Evolutionary conservation across 2,888 invertebrate genomes (phyloP).

Genomic region (Rotaria socialis): DNA sequence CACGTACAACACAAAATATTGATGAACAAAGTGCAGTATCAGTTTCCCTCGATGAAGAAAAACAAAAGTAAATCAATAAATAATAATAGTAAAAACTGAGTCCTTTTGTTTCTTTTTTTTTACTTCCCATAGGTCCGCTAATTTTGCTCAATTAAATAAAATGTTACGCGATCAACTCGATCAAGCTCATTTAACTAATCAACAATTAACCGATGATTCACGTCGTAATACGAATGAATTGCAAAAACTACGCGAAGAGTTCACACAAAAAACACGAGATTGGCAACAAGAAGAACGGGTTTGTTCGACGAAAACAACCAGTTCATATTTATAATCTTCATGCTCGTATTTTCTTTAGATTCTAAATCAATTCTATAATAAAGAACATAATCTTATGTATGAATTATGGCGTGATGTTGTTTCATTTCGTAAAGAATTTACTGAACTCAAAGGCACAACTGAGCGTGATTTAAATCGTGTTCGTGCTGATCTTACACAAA

Average conservation of each 20-base stretch:
- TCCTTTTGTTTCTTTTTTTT: not conserved
- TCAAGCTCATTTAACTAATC: slow-evolving; percentile 84
- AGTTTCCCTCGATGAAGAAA: slow-evolving; percentile 78
- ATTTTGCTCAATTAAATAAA: slow-evolving; percentile 74
- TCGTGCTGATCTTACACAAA: slow-evolving; percentile 67
- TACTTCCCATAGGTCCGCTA: slow-evolving; percentile 53
- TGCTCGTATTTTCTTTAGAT: slow-evolving; percentile 62
- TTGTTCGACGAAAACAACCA: slow-evolving; percentile 45
- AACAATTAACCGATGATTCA: slow-evolving; percentile 79
- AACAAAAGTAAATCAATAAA: slow-evolving; percentile 68
- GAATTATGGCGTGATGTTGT: slow-evolving; percentile 88
- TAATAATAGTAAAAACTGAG: too few relatives aligned
- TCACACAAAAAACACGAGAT: slow-evolving; percentile 82
- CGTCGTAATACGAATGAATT: slow-evolving; percentile 87
- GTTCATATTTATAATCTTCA: not conserved
- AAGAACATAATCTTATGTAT: slow-evolving; percentile 81
- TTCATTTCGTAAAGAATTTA: slow-evolving; percentile 78
- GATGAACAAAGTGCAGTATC: slow-evolving; percentile 5
- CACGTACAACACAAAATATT: not conserved
- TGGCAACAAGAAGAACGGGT: slow-evolving; percentile 92
- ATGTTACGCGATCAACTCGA: slow-evolving; percentile 81
- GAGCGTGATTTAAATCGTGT: slow-evolving; percentile 79
- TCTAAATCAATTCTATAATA: slow-evolving; percentile 88
- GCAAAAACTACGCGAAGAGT: slow-evolving; percentile 81
- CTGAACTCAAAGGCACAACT: slow-evolving; percentile 79